These are phyloP conservation scores for Harpalus rufipes DNA, from an alignment of 2,888 invertebrate species.

Conservation along the genomic window DNA sequence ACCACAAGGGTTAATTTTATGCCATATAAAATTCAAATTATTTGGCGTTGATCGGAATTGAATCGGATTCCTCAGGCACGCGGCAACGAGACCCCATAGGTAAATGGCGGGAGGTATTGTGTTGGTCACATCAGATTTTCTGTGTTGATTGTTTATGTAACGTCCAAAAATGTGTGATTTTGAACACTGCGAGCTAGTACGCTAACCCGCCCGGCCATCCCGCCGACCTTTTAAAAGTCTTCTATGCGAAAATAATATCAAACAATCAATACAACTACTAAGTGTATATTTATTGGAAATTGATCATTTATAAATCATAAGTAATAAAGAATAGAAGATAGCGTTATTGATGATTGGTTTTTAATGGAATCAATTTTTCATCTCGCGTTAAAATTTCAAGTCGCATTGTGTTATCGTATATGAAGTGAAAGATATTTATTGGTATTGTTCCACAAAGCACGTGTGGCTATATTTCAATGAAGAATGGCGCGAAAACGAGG, in stretches of 20 bases:
- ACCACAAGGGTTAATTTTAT: too few species aligned
- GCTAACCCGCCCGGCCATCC: too few species aligned
- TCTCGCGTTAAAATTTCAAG: constrained; percentile 38
- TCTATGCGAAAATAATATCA: not conserved
- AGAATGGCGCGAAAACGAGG: constrained; percentile 56
- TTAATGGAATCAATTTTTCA: constrained; percentile 43
- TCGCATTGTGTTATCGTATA: constrained; percentile 50
- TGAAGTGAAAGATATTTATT: constrained; percentile 57
- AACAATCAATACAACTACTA: not conserved
- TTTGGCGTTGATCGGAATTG: too few species aligned
- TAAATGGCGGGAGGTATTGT: too few species aligned
- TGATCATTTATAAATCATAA: not conserved
- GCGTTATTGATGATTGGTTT: constrained; percentile 31
- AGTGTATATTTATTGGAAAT: constrained; percentile 15
- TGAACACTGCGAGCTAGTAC: too few species aligned
- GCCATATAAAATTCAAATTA: too few species aligned
- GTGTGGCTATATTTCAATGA: constrained; percentile 64
- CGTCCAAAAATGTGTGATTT: too few species aligned
- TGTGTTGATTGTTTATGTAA: too few species aligned
- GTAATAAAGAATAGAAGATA: constrained; percentile 1
- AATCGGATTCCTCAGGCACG: too few species aligned
- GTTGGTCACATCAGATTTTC: too few species aligned
- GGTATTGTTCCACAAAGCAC: constrained; percentile 62
- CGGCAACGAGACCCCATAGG: too few species aligned
- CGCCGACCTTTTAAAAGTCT: too few species aligned